Percentiles rank a stretch among this genome's conserved stretches.
Conservation (phyloP, 2,797 vertebrate species). For the Ataeniobius toweri region DNA sequence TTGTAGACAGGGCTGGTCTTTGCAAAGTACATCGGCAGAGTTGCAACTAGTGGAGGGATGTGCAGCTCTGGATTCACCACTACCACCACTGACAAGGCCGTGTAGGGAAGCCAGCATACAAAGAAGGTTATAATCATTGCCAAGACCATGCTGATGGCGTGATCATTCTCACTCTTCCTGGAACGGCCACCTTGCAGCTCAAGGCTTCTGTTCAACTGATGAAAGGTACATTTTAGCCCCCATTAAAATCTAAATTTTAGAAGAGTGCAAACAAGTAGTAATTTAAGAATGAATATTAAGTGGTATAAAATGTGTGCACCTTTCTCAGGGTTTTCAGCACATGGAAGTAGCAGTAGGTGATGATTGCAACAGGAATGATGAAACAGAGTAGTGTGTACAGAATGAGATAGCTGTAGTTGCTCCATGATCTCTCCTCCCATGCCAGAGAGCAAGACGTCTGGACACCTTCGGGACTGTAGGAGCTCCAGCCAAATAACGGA, state of each 20-base stretch:
- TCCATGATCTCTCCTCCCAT: constrained; percentile 74
- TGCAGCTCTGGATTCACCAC: constrained; percentile 72
- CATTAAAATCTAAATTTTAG: constrained; percentile 30
- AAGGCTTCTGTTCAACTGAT: constrained; percentile 80
- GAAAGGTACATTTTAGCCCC: constrained; percentile 24
- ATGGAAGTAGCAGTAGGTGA: constrained; percentile 76
- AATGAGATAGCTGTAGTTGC: constrained; percentile 79
- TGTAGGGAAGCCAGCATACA: constrained; percentile 83
- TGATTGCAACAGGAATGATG: constrained; percentile 65
- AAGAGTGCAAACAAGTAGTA: constrained; percentile 19
- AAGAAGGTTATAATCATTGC: constrained; percentile 79
- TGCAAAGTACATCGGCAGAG: constrained; percentile 82
- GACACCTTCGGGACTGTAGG: constrained; percentile 74
- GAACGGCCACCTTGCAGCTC: constrained; percentile 76
- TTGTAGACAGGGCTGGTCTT: constrained; percentile 83
- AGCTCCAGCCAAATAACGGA: constrained; percentile 75
- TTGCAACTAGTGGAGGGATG: constrained; percentile 79
- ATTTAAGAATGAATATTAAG: constrained; percentile 16
- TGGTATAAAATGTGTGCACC: constrained; percentile 50
- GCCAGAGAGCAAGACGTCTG: constrained; percentile 79
- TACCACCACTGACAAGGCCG: constrained; percentile 75
- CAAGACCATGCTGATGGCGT: constrained; percentile 75
- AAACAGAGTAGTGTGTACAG: constrained; percentile 75
- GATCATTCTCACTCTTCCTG: constrained; percentile 75
- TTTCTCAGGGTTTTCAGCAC: constrained; percentile 67